Conservation (phyloP, 2,797 vertebrate genomes). For the Geotrypetes seraphini region DNA sequence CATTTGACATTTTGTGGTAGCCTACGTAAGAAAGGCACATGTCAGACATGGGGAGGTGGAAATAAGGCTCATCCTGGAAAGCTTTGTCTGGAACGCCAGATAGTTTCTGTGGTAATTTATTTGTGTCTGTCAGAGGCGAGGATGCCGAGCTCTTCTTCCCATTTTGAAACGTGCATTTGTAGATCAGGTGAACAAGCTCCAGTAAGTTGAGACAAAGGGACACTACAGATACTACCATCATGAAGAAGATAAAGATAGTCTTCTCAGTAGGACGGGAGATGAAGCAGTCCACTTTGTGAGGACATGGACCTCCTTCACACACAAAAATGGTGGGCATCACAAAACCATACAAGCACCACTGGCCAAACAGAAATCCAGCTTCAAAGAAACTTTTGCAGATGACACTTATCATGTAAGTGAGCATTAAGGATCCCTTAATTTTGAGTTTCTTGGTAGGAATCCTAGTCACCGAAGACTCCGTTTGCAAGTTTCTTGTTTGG, state of each 20-base stretch:
- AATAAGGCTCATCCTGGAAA: not conserved
- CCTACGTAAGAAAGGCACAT: not conserved
- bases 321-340: constrained; percentile 47
- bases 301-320: constrained; percentile 51
- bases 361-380: constrained; percentile 53
- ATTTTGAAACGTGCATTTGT: constrained; percentile 31
- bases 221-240: constrained; percentile 50
- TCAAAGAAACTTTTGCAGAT: constrained; percentile 58
- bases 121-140: not conserved
- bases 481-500: constrained; percentile 1
- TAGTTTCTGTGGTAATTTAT: not conserved
- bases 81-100: not conserved
- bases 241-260: constrained; percentile 70
- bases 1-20: not conserved
- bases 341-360: constrained; percentile 68
- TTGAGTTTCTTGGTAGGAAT: not conserved
- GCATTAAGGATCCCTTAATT: constrained; percentile 48
- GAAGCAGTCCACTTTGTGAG: constrained; percentile 68
- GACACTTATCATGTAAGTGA: constrained; percentile 56
- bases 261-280: constrained; percentile 71
- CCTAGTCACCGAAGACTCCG: not conserved
- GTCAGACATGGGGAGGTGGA: not conserved
- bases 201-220: constrained; percentile 62
- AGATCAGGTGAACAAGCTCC: constrained; percentile 58
- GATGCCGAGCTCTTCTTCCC: constrained; percentile 39